phyloP scores from a whole-genome alignment of 30 jellyfish, hydroid and myxozoan genomes.

The Aurelia sp. region DNA sequence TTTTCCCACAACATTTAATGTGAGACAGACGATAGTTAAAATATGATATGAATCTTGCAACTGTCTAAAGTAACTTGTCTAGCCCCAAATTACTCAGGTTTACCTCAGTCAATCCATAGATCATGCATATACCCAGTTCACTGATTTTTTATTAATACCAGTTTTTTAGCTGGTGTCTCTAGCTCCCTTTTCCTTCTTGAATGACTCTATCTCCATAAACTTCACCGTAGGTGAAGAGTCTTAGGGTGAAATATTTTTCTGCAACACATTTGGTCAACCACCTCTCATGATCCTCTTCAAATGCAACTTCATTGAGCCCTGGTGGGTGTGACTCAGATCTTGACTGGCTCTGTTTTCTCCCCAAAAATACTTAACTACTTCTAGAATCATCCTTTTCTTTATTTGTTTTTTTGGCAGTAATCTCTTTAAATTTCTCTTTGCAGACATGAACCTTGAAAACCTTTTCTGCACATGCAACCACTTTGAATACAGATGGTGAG shows the following conservation, averaged over 20 bases:
- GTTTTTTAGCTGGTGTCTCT: slow-evolving; percentile 39
- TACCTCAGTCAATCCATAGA: too few species aligned
- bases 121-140: not conserved
- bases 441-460: slow-evolving; percentile 23
- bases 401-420: slow-evolving; percentile 8
- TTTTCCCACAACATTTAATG: too few species aligned
- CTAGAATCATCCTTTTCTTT: slow-evolving; percentile 10
- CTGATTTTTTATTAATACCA: slow-evolving; percentile 25
- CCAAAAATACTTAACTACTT: not conserved
- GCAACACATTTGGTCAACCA: too few species aligned
- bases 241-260: slow-evolving; percentile 13
- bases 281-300: too few species aligned
- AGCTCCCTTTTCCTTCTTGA: slow-evolving; percentile 34
- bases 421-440: slow-evolving; percentile 18
- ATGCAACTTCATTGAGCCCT: not conserved
- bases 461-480: slow-evolving; percentile 4
- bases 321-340: slow-evolving; percentile 25
- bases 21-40: too few species aligned
- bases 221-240: slow-evolving; percentile 36
- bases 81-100: too few species aligned
- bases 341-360: not conserved
- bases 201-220: slow-evolving; percentile 9
- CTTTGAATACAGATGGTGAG: slow-evolving; percentile 7
- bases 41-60: too few species aligned
- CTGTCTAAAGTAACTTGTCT: too few species aligned